Evolutionary conservation across 2,888 invertebrate species (phyloP), one percentile per base, ranked within the genome.

Genomic region (Cosmorhoe ocellata): DNA sequence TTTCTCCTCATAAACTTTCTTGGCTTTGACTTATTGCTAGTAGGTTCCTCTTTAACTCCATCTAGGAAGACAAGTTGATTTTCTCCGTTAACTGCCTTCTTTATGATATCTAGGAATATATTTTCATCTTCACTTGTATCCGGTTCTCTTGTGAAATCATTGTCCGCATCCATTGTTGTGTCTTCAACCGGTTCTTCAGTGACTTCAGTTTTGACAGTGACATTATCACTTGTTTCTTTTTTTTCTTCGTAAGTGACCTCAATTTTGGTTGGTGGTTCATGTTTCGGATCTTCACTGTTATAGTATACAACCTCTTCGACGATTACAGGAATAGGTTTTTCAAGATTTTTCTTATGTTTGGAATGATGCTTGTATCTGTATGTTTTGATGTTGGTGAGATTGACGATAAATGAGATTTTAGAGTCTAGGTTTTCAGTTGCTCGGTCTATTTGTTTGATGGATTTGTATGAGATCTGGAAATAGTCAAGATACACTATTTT

Each of bases 381-480:
- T 11, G 58, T 55, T 51, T 52, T 58, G 6, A 50, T 51, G 5
- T 36, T 42, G 5, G 41, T 30, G 13, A 31, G 32, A 2, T 22
- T 27, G n/a, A 50, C n/a, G 0, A 47, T 12, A 9, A 56, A 7
- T 0, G 53, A 33, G 8, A 61, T 14, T 11, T 36, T 11, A 7
- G 58, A 55, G 1, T 39, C 10, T 14, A 61, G 24, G 6, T 52
- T 31, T 41, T 58, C 50, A 26, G 33, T 8, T 32, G 22, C 11
- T 43, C 61, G 51, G 24, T 61, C 51, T 36, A 58, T 27, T 5
- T 22, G 6, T 2, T 14, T 9, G 3, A 58, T 27, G 26, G 67
- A 47, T 68, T 82, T 78, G 51, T 81, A 80, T 1, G 68, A 66
- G 4, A 78, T 68, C 78, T 77, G 58, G n/a, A 64, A 67, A 30